phyloP scores from a whole-genome alignment of 2,113 vertebrate genomes.

The Hoplias malabaricus region DNA sequence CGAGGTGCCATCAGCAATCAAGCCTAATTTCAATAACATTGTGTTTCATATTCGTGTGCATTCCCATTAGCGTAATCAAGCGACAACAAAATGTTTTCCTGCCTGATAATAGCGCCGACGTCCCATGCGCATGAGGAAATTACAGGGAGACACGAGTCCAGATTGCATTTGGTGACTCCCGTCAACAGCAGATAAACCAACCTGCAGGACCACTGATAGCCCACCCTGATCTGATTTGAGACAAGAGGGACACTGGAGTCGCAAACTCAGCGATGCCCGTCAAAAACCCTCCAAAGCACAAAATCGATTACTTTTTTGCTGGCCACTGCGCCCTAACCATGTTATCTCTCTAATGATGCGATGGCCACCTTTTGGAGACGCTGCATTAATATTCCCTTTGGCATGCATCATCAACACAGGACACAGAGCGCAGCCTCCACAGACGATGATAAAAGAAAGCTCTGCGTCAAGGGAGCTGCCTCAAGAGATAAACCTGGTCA shows the following conservation, averaged over 20 bases:
- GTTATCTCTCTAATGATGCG: conserved; percentile 40
- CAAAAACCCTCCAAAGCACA: conserved; percentile 14
- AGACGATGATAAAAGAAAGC: conserved; percentile 21
- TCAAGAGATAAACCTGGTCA: conserved; percentile 19
- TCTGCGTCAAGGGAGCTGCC: neutral
- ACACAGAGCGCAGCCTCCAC: conserved; percentile 7
- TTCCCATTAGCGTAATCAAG: conserved; percentile 78
- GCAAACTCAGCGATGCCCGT: conserved; percentile 24
- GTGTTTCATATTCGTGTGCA: conserved; percentile 73
- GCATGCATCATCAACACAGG: conserved; percentile 25
- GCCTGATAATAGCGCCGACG: conserved; percentile 68
- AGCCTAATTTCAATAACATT: conserved; percentile 80
- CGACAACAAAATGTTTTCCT: conserved; percentile 75
- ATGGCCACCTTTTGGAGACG: conserved; percentile 19
- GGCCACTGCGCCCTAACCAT: conserved; percentile 19
- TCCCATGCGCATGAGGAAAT: conserved; percentile 24
- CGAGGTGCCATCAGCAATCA: conserved; percentile 78
- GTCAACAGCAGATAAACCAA: conserved; percentile 21
- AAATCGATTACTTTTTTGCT: conserved; percentile 32
- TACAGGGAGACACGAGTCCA: conserved; percentile 38
- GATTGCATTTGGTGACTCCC: conserved; percentile 43
- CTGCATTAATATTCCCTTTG: conserved; percentile 40
- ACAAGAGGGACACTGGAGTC: neutral
- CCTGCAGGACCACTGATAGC: conserved; percentile 25
- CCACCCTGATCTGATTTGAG: conserved; percentile 24